These are phyloP conservation scores for Epinotia bilunana DNA, from an alignment of 2,888 invertebrate species.

Conservation along the genomic window DNA sequence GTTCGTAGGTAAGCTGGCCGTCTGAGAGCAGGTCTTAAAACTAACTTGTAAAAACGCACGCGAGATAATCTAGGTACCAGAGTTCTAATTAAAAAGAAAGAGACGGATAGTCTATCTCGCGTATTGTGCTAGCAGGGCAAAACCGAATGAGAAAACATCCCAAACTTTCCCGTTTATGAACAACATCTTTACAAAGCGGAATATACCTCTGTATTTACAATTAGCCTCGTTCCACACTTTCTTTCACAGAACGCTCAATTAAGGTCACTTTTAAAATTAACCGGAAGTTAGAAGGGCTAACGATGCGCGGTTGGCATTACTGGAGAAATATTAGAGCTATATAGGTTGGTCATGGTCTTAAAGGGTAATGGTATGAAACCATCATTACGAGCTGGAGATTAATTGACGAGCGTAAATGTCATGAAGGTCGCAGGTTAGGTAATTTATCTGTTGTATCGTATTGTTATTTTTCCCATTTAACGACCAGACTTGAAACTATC, in stretches of 20 bases:
- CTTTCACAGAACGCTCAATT: conserved; percentile 44
- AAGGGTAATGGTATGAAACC: conserved; percentile 36
- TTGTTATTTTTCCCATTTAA: not conserved
- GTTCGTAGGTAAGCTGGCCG: too few relatives aligned
- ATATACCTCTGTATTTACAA: conserved; percentile 26
- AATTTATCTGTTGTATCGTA: not conserved
- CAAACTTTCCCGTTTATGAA: not conserved
- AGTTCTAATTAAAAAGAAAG: too few relatives aligned
- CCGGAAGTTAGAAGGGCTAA: conserved; percentile 41
- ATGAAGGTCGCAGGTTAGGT: conserved; percentile 11
- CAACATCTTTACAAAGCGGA: conserved; percentile 6
- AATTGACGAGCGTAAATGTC: conserved; percentile 24
- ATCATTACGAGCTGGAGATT: conserved; percentile 37
- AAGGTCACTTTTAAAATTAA: conserved; percentile 44
- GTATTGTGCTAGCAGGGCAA: not conserved
- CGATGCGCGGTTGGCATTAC: conserved; percentile 23
- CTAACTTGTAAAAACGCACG: not conserved
- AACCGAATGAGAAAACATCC: conserved; percentile 7
- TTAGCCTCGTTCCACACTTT: conserved; percentile 38
- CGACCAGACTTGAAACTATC: not conserved
- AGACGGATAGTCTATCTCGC: too few relatives aligned
- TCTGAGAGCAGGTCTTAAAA: not conserved
- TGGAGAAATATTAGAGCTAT: conserved; percentile 22
- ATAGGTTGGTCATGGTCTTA: conserved; percentile 25
- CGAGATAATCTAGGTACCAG: too few relatives aligned